Conservation (phyloP, 2,797 vertebrate genomes). For the Ceyx erithaca region DNA sequence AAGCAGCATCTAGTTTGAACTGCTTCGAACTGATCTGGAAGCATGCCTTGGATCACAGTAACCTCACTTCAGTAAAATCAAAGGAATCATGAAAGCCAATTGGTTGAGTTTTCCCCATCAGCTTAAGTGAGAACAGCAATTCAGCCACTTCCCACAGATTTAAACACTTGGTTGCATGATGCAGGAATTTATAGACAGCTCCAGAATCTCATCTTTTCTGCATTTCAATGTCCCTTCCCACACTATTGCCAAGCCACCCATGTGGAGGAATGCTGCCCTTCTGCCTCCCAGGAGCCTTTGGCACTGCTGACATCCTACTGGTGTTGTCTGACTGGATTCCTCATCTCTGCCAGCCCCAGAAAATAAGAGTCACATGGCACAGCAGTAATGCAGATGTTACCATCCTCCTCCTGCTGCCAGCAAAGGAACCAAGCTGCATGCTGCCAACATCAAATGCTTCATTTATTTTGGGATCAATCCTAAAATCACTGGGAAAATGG, state of each 20-base stretch:
- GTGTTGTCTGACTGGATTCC: background rate
- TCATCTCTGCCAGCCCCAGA: background rate
- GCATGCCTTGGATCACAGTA: background rate
- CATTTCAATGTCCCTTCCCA: slow-evolving; percentile 9
- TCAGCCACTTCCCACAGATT: slow-evolving; percentile 35
- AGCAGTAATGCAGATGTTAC: background rate
- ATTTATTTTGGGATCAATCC: background rate
- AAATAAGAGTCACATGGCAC: background rate
- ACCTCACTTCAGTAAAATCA: background rate
- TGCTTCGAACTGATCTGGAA: background rate
- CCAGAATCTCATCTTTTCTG: slow-evolving; percentile 1
- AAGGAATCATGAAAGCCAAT: slow-evolving; percentile 24
- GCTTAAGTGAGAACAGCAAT: slow-evolving; percentile 7
- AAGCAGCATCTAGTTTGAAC: background rate
- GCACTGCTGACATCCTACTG: background rate
- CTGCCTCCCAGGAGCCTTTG: background rate
- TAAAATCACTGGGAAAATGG: background rate
- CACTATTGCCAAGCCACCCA: background rate
- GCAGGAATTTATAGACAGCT: slow-evolving; percentile 38
- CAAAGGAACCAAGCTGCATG: background rate
- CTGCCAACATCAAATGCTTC: background rate
- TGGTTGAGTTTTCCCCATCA: background rate
- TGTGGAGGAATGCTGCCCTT: background rate
- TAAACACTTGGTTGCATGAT: slow-evolving; percentile 4
- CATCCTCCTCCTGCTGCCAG: background rate